Evolutionary conservation across 2,888 invertebrate genomes (phyloP).

Genomic region (Agonopterix heracliana): DNA sequence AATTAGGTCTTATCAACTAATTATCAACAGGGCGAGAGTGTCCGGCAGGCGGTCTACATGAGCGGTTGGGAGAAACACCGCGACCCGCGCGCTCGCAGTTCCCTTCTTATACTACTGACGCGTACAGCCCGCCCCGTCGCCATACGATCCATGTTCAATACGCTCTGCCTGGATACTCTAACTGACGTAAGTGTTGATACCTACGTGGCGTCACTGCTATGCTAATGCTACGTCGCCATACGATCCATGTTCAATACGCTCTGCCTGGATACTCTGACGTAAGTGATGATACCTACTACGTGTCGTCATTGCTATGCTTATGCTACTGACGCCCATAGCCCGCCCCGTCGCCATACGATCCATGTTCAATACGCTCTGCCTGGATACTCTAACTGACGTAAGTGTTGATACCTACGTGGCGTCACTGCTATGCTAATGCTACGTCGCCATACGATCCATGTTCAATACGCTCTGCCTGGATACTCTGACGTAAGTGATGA

Average conservation of each 20-base stretch:
- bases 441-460: no score
- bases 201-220: no score
- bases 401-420: no score
- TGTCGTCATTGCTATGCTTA: background rate
- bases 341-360: background rate
- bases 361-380: no score
- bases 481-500: no score
- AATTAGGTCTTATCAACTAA: no score
- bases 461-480: no score
- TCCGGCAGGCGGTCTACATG: slow-evolving; percentile 19
- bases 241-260: no score
- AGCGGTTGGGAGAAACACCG: slow-evolving; percentile 23
- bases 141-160: slow-evolving; percentile 20
- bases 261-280: background rate
- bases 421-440: no score
- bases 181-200: no score
- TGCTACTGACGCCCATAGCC: background rate
- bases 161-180: slow-evolving; percentile 18
- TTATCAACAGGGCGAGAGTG: slow-evolving; percentile 15
- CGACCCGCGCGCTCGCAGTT: slow-evolving; percentile 13
- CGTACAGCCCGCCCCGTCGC: slow-evolving; percentile 18
- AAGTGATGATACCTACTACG: background rate
- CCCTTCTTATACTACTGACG: slow-evolving; percentile 16
- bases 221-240: no score
- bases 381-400: no score